Evolutionary conservation across 2,888 invertebrate genomes (phyloP).

Genomic region (Macropis europaea): DNA sequence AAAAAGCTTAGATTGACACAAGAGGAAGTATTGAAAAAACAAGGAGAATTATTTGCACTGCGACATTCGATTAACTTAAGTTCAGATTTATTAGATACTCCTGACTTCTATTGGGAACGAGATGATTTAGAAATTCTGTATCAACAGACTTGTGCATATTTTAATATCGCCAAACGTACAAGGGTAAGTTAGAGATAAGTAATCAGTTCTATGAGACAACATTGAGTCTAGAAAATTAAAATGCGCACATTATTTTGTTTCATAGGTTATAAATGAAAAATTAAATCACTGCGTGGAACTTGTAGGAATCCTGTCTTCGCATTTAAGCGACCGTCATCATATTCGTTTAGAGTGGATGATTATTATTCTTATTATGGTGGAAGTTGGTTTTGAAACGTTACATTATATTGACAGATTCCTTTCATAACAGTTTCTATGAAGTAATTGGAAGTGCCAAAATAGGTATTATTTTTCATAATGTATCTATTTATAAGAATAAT

Average conservation of each 20-base stretch:
- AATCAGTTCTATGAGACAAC: background rate
- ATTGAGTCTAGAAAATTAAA: constrained; percentile 2
- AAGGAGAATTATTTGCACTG: constrained; percentile 93
- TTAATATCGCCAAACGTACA: constrained; percentile 91
- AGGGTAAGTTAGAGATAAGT: constrained; percentile 81
- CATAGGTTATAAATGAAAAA: constrained; percentile 96
- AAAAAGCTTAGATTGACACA: constrained; percentile 86
- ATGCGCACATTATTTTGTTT: constrained; percentile 50
- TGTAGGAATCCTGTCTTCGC: constrained; percentile 92
- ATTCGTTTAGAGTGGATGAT: constrained; percentile 98
- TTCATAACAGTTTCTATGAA: constrained; percentile 1
- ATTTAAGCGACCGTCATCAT: constrained; percentile 96
- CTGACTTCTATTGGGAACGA: constrained; percentile 99
- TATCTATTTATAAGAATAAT: background rate
- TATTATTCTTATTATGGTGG: constrained; percentile 96
- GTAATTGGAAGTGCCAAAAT: background rate
- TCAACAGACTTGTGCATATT: constrained; percentile 90
- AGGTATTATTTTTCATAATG: background rate
- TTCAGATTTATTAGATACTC: constrained; percentile 95
- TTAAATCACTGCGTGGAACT: constrained; percentile 96
- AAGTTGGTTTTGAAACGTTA: constrained; percentile 92
- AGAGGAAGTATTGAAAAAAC: constrained; percentile 87
- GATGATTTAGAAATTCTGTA: constrained; percentile 93
- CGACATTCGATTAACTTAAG: constrained; percentile 95
- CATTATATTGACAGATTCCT: constrained; percentile 87